phyloP scores from a whole-genome alignment of 2,113 vertebrate species.

The Peromyscus polionotus region DNA sequence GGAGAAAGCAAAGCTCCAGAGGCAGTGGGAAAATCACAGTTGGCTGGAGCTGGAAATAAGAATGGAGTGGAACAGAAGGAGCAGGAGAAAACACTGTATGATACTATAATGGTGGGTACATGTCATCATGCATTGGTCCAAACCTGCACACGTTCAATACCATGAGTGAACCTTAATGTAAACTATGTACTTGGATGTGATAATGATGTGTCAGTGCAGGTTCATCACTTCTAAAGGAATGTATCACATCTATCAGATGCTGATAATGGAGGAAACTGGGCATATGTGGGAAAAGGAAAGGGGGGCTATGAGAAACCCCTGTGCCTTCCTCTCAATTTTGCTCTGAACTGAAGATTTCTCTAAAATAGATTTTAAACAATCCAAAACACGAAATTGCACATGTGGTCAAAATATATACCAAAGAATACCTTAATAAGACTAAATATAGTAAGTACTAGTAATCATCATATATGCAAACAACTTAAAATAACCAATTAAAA shows the following conservation, averaged over 20 bases:
- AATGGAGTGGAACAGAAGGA: neutral
- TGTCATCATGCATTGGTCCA: neutral
- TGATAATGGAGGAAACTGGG: neutral
- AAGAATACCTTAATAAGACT: neutral
- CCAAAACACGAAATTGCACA: neutral
- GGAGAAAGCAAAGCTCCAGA: neutral
- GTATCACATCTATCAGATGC: too few species aligned
- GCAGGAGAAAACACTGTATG: neutral
- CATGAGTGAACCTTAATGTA: neutral
- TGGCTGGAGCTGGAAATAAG: neutral
- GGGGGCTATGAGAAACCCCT: neutral
- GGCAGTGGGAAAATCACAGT: neutral
- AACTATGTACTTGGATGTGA: neutral
- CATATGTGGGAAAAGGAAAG: neutral
- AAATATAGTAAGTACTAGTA: slow-evolving; percentile 30
- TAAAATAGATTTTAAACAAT: neutral
- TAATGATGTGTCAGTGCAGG: neutral
- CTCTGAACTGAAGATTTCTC: neutral
- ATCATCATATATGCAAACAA: neutral
- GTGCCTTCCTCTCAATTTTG: neutral
- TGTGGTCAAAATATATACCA: neutral
- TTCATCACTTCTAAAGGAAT: neutral
- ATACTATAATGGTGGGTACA: neutral
- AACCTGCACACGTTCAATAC: neutral
- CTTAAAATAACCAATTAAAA: slow-evolving; percentile 52